Evolutionary conservation across 2,888 invertebrate genomes (phyloP).

Genomic region (Blastobasis lacticolella): DNA sequence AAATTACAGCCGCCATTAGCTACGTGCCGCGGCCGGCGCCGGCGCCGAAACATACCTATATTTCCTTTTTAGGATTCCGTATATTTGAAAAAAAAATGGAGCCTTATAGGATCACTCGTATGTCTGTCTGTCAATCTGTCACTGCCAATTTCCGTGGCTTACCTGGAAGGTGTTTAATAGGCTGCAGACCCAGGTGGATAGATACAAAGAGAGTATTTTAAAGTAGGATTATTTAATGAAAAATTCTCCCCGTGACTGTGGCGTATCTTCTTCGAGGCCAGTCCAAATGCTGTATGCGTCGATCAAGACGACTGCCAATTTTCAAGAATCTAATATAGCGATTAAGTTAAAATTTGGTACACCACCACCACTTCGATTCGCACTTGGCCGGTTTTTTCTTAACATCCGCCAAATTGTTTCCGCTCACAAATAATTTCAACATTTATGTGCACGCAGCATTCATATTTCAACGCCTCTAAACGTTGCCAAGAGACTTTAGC

Average conservation of each 20-base stretch:
- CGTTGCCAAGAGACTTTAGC: constrained; percentile 13
- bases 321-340: neutral
- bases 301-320: neutral
- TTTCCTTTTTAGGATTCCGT: neutral
- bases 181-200: too few relatives aligned
- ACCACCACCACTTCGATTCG: too few relatives aligned
- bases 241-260: too few relatives aligned
- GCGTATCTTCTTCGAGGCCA: too few relatives aligned
- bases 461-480: constrained; percentile 5
- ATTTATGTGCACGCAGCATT: neutral
- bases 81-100: neutral
- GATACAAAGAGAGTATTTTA: too few relatives aligned
- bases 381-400: neutral
- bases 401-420: neutral
- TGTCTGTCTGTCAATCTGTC: neutral
- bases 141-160: neutral
- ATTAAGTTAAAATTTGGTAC: too few relatives aligned
- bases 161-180: too few relatives aligned
- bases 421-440: neutral
- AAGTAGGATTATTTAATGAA: too few relatives aligned
- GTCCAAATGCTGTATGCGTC: too few relatives aligned
- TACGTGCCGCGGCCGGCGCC: neutral
- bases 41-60: neutral
- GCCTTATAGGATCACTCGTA: neutral
- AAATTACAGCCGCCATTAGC: neutral